Percentiles rank a stretch among this genome's conserved stretches.
phyloP scores from a whole-genome alignment of 2,888 invertebrate genomes.

The Tanytarsus gracilentus region DNA sequence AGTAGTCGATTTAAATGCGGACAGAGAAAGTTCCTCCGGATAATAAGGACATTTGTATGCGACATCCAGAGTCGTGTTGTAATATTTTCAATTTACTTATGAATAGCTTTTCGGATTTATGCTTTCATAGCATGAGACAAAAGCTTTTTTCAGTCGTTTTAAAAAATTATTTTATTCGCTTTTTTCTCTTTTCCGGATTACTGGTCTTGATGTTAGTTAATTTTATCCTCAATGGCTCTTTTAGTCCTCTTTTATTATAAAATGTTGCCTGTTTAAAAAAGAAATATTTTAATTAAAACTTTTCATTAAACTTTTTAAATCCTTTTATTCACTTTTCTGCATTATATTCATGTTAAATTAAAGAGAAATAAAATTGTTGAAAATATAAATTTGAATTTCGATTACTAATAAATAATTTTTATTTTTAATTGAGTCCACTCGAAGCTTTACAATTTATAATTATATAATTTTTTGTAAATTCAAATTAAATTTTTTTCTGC shows the following conservation, averaged over 20 bases:
- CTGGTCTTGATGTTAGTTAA: too few species aligned
- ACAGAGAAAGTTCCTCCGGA: not conserved
- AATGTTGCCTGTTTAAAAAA: not conserved
- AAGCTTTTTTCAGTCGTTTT: too few species aligned
- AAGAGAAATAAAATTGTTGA: not conserved
- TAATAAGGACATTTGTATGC: constrained; percentile 29
- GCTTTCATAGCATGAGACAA: too few species aligned
- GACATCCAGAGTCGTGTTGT: constrained; percentile 3
- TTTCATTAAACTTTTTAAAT: not conserved
- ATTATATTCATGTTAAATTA: not conserved
- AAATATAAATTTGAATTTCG: too few species aligned
- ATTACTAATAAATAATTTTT: too few species aligned
- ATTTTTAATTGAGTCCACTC: too few species aligned
- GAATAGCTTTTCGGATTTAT: not conserved
- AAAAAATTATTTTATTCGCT: too few species aligned
- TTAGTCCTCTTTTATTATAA: not conserved
- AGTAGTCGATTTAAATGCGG: not conserved
- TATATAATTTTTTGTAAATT: too few species aligned
- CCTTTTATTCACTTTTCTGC: not conserved
- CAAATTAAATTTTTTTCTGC: too few species aligned
- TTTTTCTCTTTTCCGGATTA: too few species aligned
- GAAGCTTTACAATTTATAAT: too few species aligned
- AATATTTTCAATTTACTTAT: constrained; percentile 22
- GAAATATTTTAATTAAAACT: constrained; percentile 9
- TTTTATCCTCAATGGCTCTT: too few species aligned